Evolutionary conservation across 2,113 vertebrate genomes (phyloP), one percentile per base, ranked within the genome.

Genomic region (Hylia prasina): DNA sequence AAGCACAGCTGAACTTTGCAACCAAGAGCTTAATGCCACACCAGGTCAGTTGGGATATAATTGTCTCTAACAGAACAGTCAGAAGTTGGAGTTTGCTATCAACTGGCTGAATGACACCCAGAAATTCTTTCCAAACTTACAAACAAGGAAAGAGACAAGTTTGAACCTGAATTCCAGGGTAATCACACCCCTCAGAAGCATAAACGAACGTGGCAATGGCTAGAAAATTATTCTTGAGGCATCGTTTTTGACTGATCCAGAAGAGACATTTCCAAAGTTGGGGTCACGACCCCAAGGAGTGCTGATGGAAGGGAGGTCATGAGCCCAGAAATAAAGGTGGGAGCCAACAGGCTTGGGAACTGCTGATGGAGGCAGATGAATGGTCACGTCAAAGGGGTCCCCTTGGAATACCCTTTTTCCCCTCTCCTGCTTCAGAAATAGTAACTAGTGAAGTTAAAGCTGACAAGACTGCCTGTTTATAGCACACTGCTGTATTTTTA

Each of bases 141-240:
- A 91, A 89, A 93, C 87, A 80, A 94, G 87, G 63, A 72, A 78
- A 95, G 72, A 86, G n/a, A 71, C 92, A 51, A 83, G 94, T 90
- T 28, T 88, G 72, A 96, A 92, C 93, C 82, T 94, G 96, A 96
- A 89, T 90, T 86, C 60, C n/a, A 20, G 92, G 65, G 60, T 83
- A 87, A 86, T 81, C 82, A 10, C 0, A 0, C 48, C 40, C 45
- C 65, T 75, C 40, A 50, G 70, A 65, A 94, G 61, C 53, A 64
- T 60, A 96, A 96, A 95, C 82, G 96, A 92, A 80, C 72, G 61
- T 83, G 92, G 79, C 63, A 95, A 30, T 0, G 1, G n/a, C 50
- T 86, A 58, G 47, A 83, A 94, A 93, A 86, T 78, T 44, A 51
- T 83, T 96, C 71, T 81, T 53, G 58, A 89, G 78, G 63, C 1